phyloP scores from a whole-genome alignment of 2,113 vertebrate species.

The Nicator chloris region DNA sequence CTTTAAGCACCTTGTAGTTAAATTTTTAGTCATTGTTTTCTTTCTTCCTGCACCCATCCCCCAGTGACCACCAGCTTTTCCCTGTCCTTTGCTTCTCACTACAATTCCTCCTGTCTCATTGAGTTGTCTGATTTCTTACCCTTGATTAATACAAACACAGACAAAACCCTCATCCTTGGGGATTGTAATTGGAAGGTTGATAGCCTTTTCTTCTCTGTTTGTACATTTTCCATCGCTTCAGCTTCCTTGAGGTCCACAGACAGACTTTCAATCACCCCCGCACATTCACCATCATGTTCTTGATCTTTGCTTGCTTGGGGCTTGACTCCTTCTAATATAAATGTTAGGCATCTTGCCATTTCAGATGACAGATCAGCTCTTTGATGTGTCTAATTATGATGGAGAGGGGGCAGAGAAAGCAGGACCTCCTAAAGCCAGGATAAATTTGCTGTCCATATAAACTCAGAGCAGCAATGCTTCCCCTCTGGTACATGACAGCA shows the following conservation, averaged over 20 bases:
- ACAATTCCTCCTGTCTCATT: constrained; percentile 19
- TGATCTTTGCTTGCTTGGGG: constrained; percentile 40
- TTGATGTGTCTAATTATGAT: constrained; percentile 73
- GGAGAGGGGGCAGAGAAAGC: constrained; percentile 60
- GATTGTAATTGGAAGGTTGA: constrained; percentile 55
- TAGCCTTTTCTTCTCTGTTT: constrained; percentile 53
- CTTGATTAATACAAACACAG: constrained; percentile 48
- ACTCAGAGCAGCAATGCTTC: not conserved
- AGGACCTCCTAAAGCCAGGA: constrained; percentile 64
- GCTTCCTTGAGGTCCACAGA: constrained; percentile 16
- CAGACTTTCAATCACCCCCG: not conserved
- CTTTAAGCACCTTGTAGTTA: constrained; percentile 42
- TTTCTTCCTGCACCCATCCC: not conserved
- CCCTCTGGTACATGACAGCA: not conserved
- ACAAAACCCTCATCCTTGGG: constrained; percentile 49
- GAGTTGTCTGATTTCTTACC: constrained; percentile 30
- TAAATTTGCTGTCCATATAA: constrained; percentile 63
- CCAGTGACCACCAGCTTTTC: constrained; percentile 7
- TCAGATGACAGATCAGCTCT: constrained; percentile 64
- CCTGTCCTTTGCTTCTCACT: not conserved
- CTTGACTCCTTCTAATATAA: constrained; percentile 66
- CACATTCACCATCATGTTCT: not conserved
- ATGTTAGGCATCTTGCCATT: constrained; percentile 60
- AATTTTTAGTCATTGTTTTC: constrained; percentile 54
- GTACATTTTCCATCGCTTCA: constrained; percentile 4